A percentile compares a stretch with the other conserved stretches of the same genome.
Conservation (phyloP, 2,113 vertebrate genomes). For the Prionailurus viverrinus region DNA sequence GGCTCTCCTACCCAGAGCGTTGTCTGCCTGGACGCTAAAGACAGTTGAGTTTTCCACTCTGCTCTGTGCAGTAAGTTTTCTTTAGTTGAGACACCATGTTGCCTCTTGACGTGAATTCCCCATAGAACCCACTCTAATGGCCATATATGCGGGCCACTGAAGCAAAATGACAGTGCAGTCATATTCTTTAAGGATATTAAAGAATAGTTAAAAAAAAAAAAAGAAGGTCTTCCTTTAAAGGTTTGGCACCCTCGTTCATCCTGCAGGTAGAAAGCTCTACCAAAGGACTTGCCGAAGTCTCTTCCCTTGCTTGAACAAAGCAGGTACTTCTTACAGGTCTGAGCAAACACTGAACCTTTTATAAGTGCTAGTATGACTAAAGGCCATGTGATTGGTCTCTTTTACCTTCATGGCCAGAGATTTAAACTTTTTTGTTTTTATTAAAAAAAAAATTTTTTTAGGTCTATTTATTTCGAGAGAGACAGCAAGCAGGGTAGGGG, state of each 20-base stretch:
- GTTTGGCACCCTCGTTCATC: not conserved
- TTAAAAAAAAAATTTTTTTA: too few species aligned
- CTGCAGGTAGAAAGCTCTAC: not conserved
- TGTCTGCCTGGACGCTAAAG: not conserved
- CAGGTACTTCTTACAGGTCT: not conserved
- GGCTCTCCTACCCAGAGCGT: not conserved
- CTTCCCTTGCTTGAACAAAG: not conserved
- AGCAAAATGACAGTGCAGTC: not conserved
- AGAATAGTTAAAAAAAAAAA: too few species aligned
- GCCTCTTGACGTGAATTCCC: not conserved
- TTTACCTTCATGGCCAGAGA: not conserved
- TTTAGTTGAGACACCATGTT: not conserved
- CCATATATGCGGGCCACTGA: not conserved
- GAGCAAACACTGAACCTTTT: not conserved
- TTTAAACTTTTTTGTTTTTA: slow-evolving; percentile 1
- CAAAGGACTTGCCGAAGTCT: not conserved
- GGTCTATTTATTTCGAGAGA: too few species aligned
- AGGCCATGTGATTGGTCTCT: not conserved
- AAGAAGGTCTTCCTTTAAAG: not conserved
- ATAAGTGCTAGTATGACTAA: not conserved
- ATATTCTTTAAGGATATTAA: not conserved
- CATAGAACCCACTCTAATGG: not conserved
- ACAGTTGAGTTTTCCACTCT: not conserved
- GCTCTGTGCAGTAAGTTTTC: not conserved
- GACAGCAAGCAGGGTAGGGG: too few species aligned